Base-by-base conservation (phyloP, 2,113 vertebrate genomes). In the Spea multiplicata region DNA sequence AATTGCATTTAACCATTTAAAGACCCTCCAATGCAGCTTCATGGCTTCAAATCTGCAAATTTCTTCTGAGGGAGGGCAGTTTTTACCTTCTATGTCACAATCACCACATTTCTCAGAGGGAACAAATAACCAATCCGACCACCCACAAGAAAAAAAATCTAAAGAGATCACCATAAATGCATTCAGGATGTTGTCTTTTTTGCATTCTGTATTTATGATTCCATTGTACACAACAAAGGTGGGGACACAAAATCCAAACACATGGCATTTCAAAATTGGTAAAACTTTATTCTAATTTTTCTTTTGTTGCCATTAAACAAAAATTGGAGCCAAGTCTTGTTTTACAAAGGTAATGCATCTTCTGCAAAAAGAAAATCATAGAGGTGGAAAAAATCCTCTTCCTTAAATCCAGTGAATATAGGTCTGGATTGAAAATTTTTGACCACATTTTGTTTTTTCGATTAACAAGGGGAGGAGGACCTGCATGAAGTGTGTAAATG, bases 211-310 rank as follows among this genome's bases (percentile, higher is more conserved):
- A 30, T 30, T 30, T 30, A 53, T 12, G 12, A 6, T 53, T 53
- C 12, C 52, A 6, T 8, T 53, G 2, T 53, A 12, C 12, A 3
- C 30, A 30, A 53, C 50, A 53, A 3, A 10, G 10, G 10, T 2
- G 55, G 10, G 55, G 4, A 5, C n/a, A n/a, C 12, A 52, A 66
- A 75, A 7, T 30, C 30, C 30, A n/a, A 62, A 66, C 48, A 49
- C 61, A 83, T 83, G 71, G 81, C 84, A 86, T 87, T 87, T 91
- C 90, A 92, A 93, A 93, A 92, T 67, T 73, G 77, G 91, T 92
- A 93, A 93, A 93, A 92, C 92, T 93, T 93, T 93, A 93, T 93
- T 92, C 89, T 92, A 92, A 30, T 92, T 92, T 91, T 78, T 79
- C 61, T 66, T 73, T 93, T 90, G 92, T 92, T 88, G 89, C 90